Evolutionary conservation across 92 coral and sea anemone species (phyloP), one percentile per base, ranked within the genome.

Genomic region (Nematostella vectensis): DNA sequence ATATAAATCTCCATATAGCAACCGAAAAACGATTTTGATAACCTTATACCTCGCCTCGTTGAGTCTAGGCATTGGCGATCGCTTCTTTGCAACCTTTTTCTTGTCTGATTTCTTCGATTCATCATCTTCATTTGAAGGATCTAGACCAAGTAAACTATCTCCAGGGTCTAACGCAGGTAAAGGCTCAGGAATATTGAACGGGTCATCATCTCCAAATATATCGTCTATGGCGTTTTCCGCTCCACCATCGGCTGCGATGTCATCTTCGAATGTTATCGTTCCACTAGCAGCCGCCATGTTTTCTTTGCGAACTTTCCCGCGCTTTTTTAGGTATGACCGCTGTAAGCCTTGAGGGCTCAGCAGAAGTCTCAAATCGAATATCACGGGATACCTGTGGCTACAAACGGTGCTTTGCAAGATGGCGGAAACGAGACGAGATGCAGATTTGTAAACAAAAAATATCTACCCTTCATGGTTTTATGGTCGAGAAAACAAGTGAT

Each of bases 141-240:
- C 54, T 3, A 47, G 29, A 18, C 17, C 58, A 11, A 57, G 77
- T 37, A 59, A 61, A 27, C 57, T 62, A 38, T 50, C 40, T n/a
- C 63, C 59, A 1, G 84, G 79, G 24, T 82, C 63, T 10, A 89
- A 65, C 1, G 87, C 71, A 0, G 95, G 78, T 6, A 91, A 30
- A 4, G 98, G 98, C 11, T 95, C 94, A 2, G 98, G 98, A 25
- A 88, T 50, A 31, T 79, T 69, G 29, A 91, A 86, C 8, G 77
- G 79, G 62, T 84, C 94, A 47, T 72, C 85, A 42, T 65, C 72
- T 18, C 71, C 72, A 59, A 57, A 75, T 42, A 57, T 58, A 19
- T 54, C 76, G 23, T 59, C 64, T 11, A 63, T 67, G 37, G 49
- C 55, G 33, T 55, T 58, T 8, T 29, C 47, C 18, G 47, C 67